Evolutionary conservation across 2,888 invertebrate genomes (phyloP), one percentile per base, ranked within the genome.

Genomic region (Acronicta alni): DNA sequence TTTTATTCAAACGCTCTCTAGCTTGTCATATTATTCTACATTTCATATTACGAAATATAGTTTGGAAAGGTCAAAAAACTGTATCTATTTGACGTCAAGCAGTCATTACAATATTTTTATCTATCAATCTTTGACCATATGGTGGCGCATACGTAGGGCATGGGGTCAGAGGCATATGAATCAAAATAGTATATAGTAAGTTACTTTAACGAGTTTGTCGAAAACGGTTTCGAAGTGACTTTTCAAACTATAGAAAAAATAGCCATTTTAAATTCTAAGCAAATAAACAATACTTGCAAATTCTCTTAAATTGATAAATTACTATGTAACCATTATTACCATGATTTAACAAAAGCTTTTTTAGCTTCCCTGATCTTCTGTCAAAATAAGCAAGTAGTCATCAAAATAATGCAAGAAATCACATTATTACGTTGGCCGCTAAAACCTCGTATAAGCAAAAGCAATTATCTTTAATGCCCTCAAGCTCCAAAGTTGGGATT

Each of bases 91-190:
- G 85, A 83, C 83, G 82, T 83, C 81, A 79, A 81, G 84, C 77
- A 81, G 85, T 75, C 83, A 89, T 87, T 84, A 71, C 77, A 51
- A 71, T 48, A 60, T 51, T 67, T 63, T 83, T 84, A 85, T 84
- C 86, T 84, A 64, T 71, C 54, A 78, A 82, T 85, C 84, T 83
- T 53, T 63, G 63, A 26, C 79, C 84, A 84, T 82, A 84, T 85
- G 84, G 83, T 57, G 47, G 69, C 60, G 66, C 55, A 20, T 63
- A 57, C 62, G 72, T 55, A 38, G 37, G 35, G 45, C 37, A 38
- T 43, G 30, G 56, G 60, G 59, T 61, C 43, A 47, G 23, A 26
- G 39, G 45, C 46, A 56, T 77, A 79, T 74, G 75, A 81, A 79
- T 80, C 73, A 76, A 79, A 77, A 78, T 72, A 20, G 3, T 1